Base-by-base conservation (phyloP, 2,888 invertebrate species). In the Xestobium rufovillosum region DNA sequence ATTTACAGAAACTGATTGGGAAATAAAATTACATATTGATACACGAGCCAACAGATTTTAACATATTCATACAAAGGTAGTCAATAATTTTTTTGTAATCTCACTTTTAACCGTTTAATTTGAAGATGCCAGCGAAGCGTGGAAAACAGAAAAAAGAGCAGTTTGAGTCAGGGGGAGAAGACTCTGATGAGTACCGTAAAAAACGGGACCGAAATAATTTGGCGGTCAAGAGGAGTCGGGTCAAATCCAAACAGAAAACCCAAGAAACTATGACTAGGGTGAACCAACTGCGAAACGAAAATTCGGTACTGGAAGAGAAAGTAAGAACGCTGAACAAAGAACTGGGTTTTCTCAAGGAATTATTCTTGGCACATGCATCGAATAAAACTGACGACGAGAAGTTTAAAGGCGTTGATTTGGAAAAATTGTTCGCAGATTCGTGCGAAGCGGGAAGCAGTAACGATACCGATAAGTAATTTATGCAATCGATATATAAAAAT, bases 141-240 rank as follows among this genome's bases (percentile, higher is more conserved):
- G 55, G 56, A 14, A 47, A 49, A 28, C 47, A 52, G 14, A 64
- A 62, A 44, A 59, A 53, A 34, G 57, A 68, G 28, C 69, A 68
- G 9, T 70, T 72, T 38, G 73, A 75, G 37, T 80, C 80, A 44
- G 73, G 72, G 8, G 77, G 78, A 32, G 80, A 72, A 17, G 71
- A 79, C 48, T 80, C 79, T 30, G 77, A 77, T 33, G 82, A 65
- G 39, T 87, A 87, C 55, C 70, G 84, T 41, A 75, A 73, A 48
- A 74, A 78, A 34, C 68, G 87, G 19, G 84, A 85, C 53, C 73
- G 83, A 52, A 87, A 87, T 66, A 87, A 87, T 66, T 75, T 81
- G 72, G 88, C 88, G 36, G 88, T 88, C 1, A 87, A 87, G 63
- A 76, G 83, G 45, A 85, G 85, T 49, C 70, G 88, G 45, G 83